Evolutionary conservation across 2,888 invertebrate species (phyloP), one percentile per base, ranked within the genome.

Genomic region (Mythimna ferrago): DNA sequence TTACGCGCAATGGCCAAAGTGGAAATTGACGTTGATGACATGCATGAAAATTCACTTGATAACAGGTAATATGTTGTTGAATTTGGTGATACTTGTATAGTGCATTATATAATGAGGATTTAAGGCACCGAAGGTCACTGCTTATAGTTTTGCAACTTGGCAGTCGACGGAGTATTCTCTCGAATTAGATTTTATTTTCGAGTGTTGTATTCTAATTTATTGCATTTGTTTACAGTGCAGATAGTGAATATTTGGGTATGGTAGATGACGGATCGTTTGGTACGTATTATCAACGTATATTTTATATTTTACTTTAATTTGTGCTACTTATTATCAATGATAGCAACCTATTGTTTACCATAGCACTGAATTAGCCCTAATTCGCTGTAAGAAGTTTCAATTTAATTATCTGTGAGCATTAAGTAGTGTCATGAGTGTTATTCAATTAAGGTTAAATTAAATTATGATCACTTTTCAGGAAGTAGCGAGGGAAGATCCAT

Each of bases 31-130:
- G 94, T 90, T 83, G 91, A 89, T 96, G 97, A 97, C 92, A 94
- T 97, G 87, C 94, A 97, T 89, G 97, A 97, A 90, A 94, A 95
- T 92, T 97, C 97, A 76, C 94, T 97, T 86, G 97, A 97, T 90
- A 95, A 96, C 94, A 97, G 97, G 97, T 97, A 97, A 92, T 91
- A 83, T 78, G 75, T 67, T 80, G 81, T 78, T 81, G 66, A 81
- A 79, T 83, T 83, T 80, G 74, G 73, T 80, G 81, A 62, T 73
- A 70, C 81, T 85, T 82, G 76, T 73, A 71, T 78, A 83, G 83
- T 88, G 86, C 83, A 90, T 94, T 95, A 94, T 92, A 94, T 96
- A 95, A 95, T 94, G 91, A 85, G 76, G 84, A 88, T 85, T 87
- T 88, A 89, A 87, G 88, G 87, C 86, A 86, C 81, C 89, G 95